Percentiles rank a stretch among this genome's conserved stretches.
Conservation (phyloP, 1,140 invertebrate genomes). For the Drosophila micromelanica region DNA sequence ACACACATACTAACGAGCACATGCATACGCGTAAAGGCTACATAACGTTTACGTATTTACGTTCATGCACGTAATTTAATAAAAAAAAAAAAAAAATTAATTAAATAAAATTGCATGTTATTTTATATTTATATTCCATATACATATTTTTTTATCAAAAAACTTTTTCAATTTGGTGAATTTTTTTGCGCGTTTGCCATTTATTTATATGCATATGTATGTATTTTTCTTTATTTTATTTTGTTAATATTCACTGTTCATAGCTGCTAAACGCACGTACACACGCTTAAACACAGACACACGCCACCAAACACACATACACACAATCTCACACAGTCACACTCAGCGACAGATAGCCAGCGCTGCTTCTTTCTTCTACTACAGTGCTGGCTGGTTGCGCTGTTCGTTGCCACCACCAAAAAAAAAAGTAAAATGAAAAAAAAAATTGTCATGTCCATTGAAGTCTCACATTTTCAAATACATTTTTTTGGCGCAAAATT, state of each 20-base stretch:
- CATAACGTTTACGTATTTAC: conserved; percentile 37
- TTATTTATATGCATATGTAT: conserved; percentile 10
- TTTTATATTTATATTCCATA: conserved; percentile 6
- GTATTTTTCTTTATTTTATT: conserved; percentile 17
- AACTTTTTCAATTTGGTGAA: conserved; percentile 1
- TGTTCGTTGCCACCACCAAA: conserved; percentile 71
- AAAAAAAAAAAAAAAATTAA: conserved; percentile 26
- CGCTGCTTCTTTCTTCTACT: conserved; percentile 60
- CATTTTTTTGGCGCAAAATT: conserved; percentile 67
- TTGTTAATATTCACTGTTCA: conserved; percentile 46
- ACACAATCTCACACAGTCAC: conserved; percentile 27
- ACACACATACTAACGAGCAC: conserved; percentile 10
- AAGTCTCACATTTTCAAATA: conserved; percentile 79
- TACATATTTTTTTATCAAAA: conserved; percentile 10
- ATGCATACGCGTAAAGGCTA: conserved; percentile 30
- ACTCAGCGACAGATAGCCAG: conserved; percentile 49
- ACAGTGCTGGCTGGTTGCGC: conserved; percentile 57
- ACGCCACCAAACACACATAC: conserved; percentile 38
- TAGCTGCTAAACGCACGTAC: conserved; percentile 36
- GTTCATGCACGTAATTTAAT: conserved; percentile 40
- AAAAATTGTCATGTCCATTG: conserved; percentile 76
- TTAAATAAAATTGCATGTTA: conserved; percentile 1
- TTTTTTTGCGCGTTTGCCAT: conserved; percentile 36
- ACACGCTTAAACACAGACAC: conserved; percentile 35
- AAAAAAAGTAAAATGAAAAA: conserved; percentile 56